A percentile compares a stretch with the other conserved stretches of the same genome.
phyloP scores from a whole-genome alignment of 1,140 invertebrate genomes.

The Subanguina moxae region DNA sequence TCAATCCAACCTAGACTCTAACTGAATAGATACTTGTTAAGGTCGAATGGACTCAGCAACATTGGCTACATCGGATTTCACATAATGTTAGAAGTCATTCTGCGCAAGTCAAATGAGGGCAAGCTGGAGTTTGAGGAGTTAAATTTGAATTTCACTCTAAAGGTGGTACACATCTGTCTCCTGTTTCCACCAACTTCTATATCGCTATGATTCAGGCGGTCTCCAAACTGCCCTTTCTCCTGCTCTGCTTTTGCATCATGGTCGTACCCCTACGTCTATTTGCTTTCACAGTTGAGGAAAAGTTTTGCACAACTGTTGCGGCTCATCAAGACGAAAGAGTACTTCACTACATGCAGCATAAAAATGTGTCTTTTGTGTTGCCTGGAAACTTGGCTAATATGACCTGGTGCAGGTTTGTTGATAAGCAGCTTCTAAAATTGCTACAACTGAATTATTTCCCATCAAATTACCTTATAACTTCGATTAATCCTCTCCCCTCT shows the following conservation, averaged over 20 bases:
- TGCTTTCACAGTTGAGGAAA: constrained; percentile 33
- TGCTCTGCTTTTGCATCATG: constrained; percentile 39
- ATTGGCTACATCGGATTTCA: constrained; percentile 37
- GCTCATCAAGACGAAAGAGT: constrained; percentile 12
- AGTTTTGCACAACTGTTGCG: constrained; percentile 35
- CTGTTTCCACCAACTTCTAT: not conserved
- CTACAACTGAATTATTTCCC: no score
- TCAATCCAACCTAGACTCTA: no score
- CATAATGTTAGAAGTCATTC: constrained; percentile 28
- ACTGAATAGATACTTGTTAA: not conserved
- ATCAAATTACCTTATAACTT: constrained; percentile 20
- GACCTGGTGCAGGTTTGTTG: constrained; percentile 34
- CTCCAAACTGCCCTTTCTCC: constrained; percentile 18
- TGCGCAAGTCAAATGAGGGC: constrained; percentile 11
- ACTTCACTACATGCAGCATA: not conserved
- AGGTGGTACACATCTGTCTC: constrained; percentile 9
- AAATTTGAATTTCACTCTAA: constrained; percentile 5
- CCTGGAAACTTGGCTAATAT: constrained; percentile 38
- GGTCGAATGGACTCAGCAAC: constrained; percentile 44
- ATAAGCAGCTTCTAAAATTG: no score
- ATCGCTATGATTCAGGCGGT: constrained; percentile 17
- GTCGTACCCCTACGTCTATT: constrained; percentile 41
- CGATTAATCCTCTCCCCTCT: no score
- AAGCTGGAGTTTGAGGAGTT: constrained; percentile 27
- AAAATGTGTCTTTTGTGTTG: constrained; percentile 20